Base-by-base conservation (phyloP, 30 jellyfish, hydroid and myxozoan genomes). In the Turritopsis dohrnii region DNA sequence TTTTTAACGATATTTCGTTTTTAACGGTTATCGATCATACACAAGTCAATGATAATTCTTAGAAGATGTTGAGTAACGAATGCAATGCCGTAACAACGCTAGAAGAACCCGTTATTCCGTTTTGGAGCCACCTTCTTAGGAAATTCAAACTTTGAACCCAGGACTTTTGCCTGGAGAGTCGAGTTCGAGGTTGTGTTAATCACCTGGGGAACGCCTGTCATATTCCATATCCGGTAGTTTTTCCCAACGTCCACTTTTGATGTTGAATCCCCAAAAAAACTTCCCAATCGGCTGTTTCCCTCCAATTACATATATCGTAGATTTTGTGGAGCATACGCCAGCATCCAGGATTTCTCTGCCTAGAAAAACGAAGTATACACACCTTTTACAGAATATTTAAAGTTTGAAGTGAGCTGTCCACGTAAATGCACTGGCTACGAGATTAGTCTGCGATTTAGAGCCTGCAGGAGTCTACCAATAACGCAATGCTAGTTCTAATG, bases 161-260 rank as follows among this genome's bases (percentile, higher is more conserved):
- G n/a, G n/a, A n/a, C n/a, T n/a, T n/a, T n/a, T n/a, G n/a, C n/a
- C n/a, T n/a, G n/a, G n/a, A n/a, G n/a, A n/a, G n/a, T n/a, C n/a
- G n/a, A n/a, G 24, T 18, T 72, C 0, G 23, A 17, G 24, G 30
- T n/a, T 25, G 24, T 72, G 21, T 72, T 52, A 23, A 72, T 74
- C 18, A 74, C 83, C 83, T 8, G 83, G 83, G 7, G 83, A 74
- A 13, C 65, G 28, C 65, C 83, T 29, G 65, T 26, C 83, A 24
- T 74, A 19, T 24, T 74, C 65, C 83, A 74, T 74, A n/a, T 26
- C 54, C 17, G 83, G 65, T 17, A 74, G 21, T 24, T 1, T 27
- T 23, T 74, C 65, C 83, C 83, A 74, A n/a, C 41, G 53, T n/a
- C 24, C 17, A 30, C 65, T 74, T 9, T 29, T 74, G 54, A 30